phyloP scores from a whole-genome alignment of 2,113 vertebrate species.

The Eonycteris spelaea region DNA sequence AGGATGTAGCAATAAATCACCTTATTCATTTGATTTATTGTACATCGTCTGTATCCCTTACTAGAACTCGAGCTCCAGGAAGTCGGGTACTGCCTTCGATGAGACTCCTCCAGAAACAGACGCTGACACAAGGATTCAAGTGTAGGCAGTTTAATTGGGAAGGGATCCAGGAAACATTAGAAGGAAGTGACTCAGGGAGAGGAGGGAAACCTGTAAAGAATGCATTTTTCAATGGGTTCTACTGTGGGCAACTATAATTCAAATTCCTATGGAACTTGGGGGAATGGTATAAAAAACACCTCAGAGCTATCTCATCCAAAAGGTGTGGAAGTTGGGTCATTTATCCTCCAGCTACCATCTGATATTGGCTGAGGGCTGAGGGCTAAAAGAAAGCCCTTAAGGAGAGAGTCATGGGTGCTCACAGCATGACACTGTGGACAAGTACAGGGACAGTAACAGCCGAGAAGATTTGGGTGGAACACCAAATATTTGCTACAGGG shows the following conservation, averaged over 20 bases:
- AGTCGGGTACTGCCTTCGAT: neutral
- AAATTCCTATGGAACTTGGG: neutral
- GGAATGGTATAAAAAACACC: neutral
- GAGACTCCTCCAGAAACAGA: neutral
- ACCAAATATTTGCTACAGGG: neutral
- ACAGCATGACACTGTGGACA: neutral
- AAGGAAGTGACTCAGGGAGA: neutral
- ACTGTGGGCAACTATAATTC: neutral
- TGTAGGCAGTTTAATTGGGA: neutral
- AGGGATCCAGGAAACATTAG: neutral
- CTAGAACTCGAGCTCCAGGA: neutral
- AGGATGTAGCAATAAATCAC: neutral
- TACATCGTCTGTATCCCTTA: neutral
- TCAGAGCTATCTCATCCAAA: neutral
- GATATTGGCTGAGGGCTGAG: neutral
- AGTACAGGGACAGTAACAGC: neutral
- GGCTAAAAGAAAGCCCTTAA: no score
- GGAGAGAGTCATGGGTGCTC: neutral
- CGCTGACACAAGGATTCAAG: neutral
- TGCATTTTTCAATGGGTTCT: neutral
- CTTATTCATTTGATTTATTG: neutral
- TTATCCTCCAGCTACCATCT: neutral
- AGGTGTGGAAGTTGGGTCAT: neutral
- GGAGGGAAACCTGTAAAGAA: neutral
- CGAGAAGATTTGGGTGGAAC: rapidly evolving